Base-by-base conservation (phyloP, 2,113 vertebrate species). In the Thalassoma bifasciatum region DNA sequence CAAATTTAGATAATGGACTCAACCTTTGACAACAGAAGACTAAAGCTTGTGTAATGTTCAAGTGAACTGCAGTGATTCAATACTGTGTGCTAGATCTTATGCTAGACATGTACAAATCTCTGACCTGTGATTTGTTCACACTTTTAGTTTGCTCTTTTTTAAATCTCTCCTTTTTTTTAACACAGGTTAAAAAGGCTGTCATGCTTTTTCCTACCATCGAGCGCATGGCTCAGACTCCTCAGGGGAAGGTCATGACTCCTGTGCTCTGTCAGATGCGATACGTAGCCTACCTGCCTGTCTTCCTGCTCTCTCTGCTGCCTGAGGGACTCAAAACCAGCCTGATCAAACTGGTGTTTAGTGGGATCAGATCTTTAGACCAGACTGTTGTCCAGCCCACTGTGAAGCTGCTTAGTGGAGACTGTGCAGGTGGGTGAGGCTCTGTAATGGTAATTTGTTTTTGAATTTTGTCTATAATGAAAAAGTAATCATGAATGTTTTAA, bases 161-260 rank as follows among this genome's bases (percentile, higher is more conserved):
- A n/a, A n/a, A 1, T 57, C 21, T 58, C 13, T n/a, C 12, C n/a
- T 6, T 5, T 24, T 26, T 23, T 21, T 49, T 2, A 56, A 22
- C 37, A 2, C 65, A 99, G 98, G 90, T 99, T 34, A 49, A 96
- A 24, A 97, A 95, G 86, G 89, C 95, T 0, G 81, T 98, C 78
- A 86, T 98, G 93, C 94, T 99, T 26, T 99, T 98, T 74, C 98
- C 98, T 0, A 99, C 98, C 0, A 98, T 99, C 6, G 98, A 99
- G 77, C 95, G 95, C 19, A 96, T 99, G 92, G 94, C 96, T 2
- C 90, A 93, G 89, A 94, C 93, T 0, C 98, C 97, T 0, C 96
- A 95, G 11, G 98, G 98, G 13, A 95, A 93, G 86, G 76, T 96
- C 16, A 91, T 96, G 92, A 97, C 96, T 1, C 98, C 97, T 0